phyloP scores from a whole-genome alignment of 2,888 invertebrate species.

The Trissolcus japonicus region DNA sequence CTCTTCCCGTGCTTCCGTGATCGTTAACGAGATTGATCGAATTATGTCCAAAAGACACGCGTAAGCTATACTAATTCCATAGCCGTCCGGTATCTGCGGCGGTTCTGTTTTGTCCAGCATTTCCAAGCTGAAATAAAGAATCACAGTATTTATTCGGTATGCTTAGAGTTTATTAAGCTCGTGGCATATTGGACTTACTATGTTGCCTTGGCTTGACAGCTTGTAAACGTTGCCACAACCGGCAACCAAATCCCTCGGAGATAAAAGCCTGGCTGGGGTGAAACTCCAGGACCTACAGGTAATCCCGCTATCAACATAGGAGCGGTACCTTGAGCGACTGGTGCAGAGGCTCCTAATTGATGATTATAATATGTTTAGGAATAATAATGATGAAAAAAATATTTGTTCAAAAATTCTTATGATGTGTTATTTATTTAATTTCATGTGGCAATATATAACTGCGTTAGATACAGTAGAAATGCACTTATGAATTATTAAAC shows the following conservation, averaged over 20 bases:
- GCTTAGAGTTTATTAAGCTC: slow-evolving; percentile 58
- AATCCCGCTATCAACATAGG: slow-evolving; percentile 82
- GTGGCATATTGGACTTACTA: slow-evolving; percentile 82
- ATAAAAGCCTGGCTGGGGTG: slow-evolving; percentile 93
- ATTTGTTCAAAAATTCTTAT: background rate
- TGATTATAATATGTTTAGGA: slow-evolving; percentile 26
- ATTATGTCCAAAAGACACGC: slow-evolving; percentile 95
- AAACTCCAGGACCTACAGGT: slow-evolving; percentile 85
- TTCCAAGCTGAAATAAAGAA: slow-evolving; percentile 84
- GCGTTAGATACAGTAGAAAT: background rate
- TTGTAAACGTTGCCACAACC: slow-evolving; percentile 88
- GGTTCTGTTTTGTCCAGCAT: slow-evolving; percentile 97
- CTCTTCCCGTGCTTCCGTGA: slow-evolving; percentile 79
- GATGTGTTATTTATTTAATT: background rate
- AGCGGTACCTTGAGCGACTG: slow-evolving; percentile 79
- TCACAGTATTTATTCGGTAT: background rate
- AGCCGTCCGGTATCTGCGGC: slow-evolving; percentile 95
- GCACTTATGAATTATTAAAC: background rate
- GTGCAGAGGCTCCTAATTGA: slow-evolving; percentile 71
- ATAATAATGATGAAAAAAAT: slow-evolving; percentile 9
- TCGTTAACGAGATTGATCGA: slow-evolving; percentile 87
- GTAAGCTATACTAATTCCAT: slow-evolving; percentile 97
- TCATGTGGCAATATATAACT: background rate
- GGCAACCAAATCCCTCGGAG: slow-evolving; percentile 96
- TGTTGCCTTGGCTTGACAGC: slow-evolving; percentile 91